Percentiles rank a stretch among this genome's conserved stretches.
Evolutionary conservation across 2,797 vertebrate species (phyloP).

Genomic region (Hyperoplus immaculatus): DNA sequence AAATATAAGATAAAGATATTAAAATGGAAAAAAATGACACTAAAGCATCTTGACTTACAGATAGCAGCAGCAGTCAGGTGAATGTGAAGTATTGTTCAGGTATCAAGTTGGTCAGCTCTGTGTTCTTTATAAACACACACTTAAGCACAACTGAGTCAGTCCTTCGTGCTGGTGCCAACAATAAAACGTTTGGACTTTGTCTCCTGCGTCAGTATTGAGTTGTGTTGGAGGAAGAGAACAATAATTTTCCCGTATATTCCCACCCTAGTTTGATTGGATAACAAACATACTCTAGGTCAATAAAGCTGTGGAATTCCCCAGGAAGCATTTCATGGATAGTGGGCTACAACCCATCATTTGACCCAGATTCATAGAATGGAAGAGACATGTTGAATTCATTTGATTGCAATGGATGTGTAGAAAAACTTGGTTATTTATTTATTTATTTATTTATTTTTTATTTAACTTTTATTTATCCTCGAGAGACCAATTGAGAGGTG

Average conservation of each 20-base stretch:
- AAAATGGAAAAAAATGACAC: not conserved
- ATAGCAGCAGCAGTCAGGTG: not conserved
- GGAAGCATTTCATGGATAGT: too few species aligned
- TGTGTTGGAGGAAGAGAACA: not conserved
- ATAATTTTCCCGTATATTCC: not conserved
- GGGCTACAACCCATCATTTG: too few species aligned
- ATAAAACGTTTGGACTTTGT: slow-evolving; percentile 23
- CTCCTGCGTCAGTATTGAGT: not conserved
- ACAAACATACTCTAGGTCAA: too few species aligned
- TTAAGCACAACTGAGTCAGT: not conserved
- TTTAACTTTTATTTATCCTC: too few species aligned
- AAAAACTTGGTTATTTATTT: too few species aligned
- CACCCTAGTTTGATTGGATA: not conserved
- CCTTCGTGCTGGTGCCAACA: not conserved
- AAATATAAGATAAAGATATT: not conserved
- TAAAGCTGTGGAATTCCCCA: not conserved
- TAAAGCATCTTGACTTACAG: slow-evolving; percentile 1
- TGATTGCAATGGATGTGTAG: too few species aligned
- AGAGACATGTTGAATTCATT: too few species aligned
- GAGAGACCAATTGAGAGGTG: too few species aligned
- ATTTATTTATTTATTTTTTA: too few species aligned
- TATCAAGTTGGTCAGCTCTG: not conserved
- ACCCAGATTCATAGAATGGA: too few species aligned
- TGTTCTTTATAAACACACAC: slow-evolving; percentile 21
- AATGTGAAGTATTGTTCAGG: slow-evolving; percentile 1